Conservation (phyloP, 2,113 vertebrate species). For the Caracal caracal region DNA sequence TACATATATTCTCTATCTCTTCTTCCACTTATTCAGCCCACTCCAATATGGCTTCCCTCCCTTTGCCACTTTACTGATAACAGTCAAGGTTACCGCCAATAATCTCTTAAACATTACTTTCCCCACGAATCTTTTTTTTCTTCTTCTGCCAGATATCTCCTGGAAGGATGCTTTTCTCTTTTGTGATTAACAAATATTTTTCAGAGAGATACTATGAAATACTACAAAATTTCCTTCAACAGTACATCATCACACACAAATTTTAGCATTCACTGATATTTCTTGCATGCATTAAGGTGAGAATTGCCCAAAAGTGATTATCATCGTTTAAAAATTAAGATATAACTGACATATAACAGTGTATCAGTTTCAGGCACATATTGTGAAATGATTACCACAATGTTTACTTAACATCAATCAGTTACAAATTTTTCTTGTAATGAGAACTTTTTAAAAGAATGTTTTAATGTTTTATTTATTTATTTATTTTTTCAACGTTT, state of each 20-base stretch:
- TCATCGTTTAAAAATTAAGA: neutral
- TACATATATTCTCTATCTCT: neutral
- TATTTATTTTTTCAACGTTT: too few relatives aligned
- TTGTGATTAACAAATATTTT: conserved; percentile 23
- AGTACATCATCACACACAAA: neutral
- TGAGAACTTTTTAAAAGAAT: neutral
- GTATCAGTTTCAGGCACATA: neutral
- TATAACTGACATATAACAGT: neutral
- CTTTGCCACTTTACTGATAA: neutral
- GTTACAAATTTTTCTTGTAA: neutral
- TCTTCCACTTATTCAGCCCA: neutral
- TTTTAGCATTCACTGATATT: neutral
- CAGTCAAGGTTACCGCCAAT: neutral
- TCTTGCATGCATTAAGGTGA: neutral
- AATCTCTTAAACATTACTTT: neutral
- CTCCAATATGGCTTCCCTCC: neutral
- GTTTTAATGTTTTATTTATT: too few relatives aligned
- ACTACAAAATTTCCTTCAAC: neutral
- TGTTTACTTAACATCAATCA: neutral
- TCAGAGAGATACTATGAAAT: neutral
- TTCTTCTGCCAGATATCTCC: neutral
- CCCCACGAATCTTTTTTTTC: neutral
- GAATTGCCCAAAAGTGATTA: neutral
- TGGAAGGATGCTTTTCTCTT: neutral
- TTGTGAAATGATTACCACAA: neutral